phyloP scores from a whole-genome alignment of 2,113 vertebrate species.

The Rhinogobius similis region DNA sequence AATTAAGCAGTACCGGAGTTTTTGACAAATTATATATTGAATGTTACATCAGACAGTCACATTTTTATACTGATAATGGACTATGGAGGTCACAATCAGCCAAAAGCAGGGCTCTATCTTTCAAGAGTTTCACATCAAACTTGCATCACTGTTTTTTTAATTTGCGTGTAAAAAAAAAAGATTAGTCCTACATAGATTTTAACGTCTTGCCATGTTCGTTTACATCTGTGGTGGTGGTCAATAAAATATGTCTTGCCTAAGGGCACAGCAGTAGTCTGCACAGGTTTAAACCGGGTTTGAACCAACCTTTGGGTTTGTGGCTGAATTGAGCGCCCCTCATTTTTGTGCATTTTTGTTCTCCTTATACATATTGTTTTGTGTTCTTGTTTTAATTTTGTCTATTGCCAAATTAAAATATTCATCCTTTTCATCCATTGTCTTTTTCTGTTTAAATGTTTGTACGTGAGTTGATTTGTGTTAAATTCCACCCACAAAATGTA shows the following conservation, averaged over 20 bases:
- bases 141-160: neutral
- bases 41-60: neutral
- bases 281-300: neutral
- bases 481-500: neutral
- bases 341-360: neutral
- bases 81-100: no score
- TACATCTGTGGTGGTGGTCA: no score
- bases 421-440: neutral
- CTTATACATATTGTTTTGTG: neutral
- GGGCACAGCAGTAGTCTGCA: no score
- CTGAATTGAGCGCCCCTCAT: neutral
- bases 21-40: neutral
- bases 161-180: no score
- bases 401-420: neutral
- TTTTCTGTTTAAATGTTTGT: neutral
- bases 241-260: neutral
- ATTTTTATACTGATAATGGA: neutral
- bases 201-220: neutral
- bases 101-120: no score
- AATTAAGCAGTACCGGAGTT: neutral
- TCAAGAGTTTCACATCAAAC: neutral
- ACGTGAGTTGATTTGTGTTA: neutral
- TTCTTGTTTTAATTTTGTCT: neutral
- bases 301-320: neutral
- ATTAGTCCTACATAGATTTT: no score